These are phyloP conservation scores for Anastrepha obliqua DNA, from an alignment of 1,140 invertebrate species.

Conservation along the genomic window DNA sequence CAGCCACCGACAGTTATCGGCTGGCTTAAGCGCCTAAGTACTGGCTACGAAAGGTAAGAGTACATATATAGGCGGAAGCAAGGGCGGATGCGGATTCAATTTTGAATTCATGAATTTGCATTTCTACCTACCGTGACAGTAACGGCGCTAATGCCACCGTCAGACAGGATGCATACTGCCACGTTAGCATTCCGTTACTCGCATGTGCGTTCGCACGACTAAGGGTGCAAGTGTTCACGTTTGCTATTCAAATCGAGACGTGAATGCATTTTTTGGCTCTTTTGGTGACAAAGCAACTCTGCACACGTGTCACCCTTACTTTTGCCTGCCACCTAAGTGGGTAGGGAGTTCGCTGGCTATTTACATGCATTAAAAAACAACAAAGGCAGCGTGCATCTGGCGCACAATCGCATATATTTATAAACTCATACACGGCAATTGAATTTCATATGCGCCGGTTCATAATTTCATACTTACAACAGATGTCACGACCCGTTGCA, in stretches of 20 bases:
- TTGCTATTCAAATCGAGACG: too few relatives aligned
- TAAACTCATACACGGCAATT: too few relatives aligned
- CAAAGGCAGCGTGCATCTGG: too few relatives aligned
- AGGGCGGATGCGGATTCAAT: background rate
- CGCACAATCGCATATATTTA: too few relatives aligned
- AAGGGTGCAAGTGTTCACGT: too few relatives aligned
- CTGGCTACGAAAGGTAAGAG: background rate
- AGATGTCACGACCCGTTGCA: too few relatives aligned
- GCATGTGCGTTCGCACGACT: background rate
- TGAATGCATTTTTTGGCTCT: background rate
- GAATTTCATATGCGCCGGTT: too few relatives aligned
- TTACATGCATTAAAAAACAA: too few relatives aligned
- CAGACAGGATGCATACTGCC: background rate
- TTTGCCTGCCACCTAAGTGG: too few relatives aligned
- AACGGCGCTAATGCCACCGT: background rate
- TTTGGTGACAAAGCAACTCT: background rate
- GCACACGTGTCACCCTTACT: too few relatives aligned
- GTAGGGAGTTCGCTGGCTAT: too few relatives aligned
- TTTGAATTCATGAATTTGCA: conserved; percentile 5
- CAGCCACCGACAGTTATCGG: background rate
- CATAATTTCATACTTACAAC: too few relatives aligned
- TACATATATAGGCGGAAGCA: background rate
- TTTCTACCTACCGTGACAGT: background rate
- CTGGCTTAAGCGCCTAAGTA: conserved; percentile 3
- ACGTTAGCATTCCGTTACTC: background rate